Conservation (phyloP, 2,888 invertebrate species). For the Pheosia gnoma region DNA sequence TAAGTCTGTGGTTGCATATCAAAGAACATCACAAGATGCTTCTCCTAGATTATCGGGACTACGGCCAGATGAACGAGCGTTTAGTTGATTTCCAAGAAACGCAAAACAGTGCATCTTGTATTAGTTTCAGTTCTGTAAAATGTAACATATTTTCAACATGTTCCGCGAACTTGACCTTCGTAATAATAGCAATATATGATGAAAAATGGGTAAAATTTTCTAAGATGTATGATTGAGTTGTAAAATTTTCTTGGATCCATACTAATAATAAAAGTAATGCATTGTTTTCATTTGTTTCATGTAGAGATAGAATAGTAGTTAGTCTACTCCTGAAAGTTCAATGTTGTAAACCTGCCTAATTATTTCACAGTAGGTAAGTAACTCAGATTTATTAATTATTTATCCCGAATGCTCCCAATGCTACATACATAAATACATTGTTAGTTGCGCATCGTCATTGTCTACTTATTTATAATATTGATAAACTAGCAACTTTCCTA, state of each 20-base stretch:
- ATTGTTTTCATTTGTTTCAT: no score
- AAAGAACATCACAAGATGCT: constrained; percentile 27
- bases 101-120: constrained; percentile 56
- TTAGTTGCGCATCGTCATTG: no score
- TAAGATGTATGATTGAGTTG: neutral
- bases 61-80: constrained; percentile 21
- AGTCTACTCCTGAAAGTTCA: no score
- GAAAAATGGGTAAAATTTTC: constrained; percentile 4
- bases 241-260: neutral
- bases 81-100: constrained; percentile 52
- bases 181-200: neutral
- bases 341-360: no score
- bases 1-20: constrained; percentile 6
- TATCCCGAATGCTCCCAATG: no score
- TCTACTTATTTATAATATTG: no score
- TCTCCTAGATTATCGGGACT: constrained; percentile 21
- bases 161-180: constrained; percentile 60
- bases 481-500: no score
- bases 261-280: no score
- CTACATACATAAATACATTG: no score
- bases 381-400: no score
- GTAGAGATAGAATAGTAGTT: no score
- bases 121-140: constrained; percentile 43
- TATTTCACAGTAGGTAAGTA: no score
- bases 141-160: constrained; percentile 44